Base-by-base conservation (phyloP, 2,888 invertebrate species). In the Coelopa pilipes region DNA sequence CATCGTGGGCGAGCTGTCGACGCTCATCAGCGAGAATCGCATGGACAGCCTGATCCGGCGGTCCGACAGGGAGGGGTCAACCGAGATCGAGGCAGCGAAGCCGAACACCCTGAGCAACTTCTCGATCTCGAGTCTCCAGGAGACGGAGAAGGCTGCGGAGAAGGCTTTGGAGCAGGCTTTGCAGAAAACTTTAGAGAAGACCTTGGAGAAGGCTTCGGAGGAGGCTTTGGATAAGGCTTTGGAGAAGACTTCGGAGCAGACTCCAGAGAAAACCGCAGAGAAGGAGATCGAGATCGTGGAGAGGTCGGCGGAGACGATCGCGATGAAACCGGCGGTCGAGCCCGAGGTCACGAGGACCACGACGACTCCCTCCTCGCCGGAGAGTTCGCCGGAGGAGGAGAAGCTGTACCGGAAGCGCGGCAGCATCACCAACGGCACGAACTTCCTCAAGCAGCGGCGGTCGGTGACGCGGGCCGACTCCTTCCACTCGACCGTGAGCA, bases 61-160 rank as follows among this genome's bases (percentile, higher is more conserved):
- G 55, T 74, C 80, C 7, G 77, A 78, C 0, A 2, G 34, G 7
- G 34, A 34, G 2, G 78, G 80, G 62, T 47, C 75, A 2, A 45
- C 50, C 13, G 80, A 82, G 50, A 85, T 86, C 55, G 82, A 85
- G 70, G 77, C 84, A 0, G 83, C 82, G 11, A 85, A 85, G 69
- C 86, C 86, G 15, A 84, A 82, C 76, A 82, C 82, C 0, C 76
- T 86, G 78, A 76, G 81, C 59, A 87, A 87, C 77, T 87, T 87
- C 63, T 83, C 79, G 75, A 87, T 87, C 59, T 81, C 79, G 46
- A 74, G 80, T 15, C 75, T 76, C 4, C 72, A 75, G 24, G 57
- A 57, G 17, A 17, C 59, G 5, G 17, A n/a, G 4, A 75, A 74
- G 57, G 59, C 73, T 71, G 62, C 75, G 9, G 10, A 13, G 24